Evolutionary conservation across 2,888 invertebrate genomes (phyloP).

Genomic region (Steromphala cineraria): DNA sequence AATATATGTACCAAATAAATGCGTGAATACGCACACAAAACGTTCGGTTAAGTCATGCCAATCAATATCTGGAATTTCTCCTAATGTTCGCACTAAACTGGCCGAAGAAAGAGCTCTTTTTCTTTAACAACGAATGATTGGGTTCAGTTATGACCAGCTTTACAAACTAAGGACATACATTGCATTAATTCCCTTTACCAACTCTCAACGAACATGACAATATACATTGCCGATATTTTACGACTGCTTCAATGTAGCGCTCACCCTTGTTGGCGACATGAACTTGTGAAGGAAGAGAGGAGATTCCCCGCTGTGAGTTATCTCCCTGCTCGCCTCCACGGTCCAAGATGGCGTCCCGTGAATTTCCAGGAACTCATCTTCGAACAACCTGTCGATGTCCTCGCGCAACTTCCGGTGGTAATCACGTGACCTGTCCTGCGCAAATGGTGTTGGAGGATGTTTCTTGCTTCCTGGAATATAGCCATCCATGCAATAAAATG

Average conservation of each 20-base stretch:
- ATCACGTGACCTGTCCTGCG: constrained; percentile 43
- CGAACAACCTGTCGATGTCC: constrained; percentile 51
- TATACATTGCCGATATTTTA: too few species aligned
- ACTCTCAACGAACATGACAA: too few species aligned
- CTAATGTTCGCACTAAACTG: too few species aligned
- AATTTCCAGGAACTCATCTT: constrained; percentile 48
- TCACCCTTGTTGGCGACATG: constrained; percentile 59
- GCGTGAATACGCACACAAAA: too few species aligned
- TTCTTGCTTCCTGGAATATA: constrained; percentile 37
- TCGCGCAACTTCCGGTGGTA: constrained; percentile 47
- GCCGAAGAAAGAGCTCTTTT: too few species aligned
- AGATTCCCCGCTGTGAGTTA: constrained; percentile 62
- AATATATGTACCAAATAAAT: too few species aligned
- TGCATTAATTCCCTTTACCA: too few species aligned
- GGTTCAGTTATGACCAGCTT: too few species aligned
- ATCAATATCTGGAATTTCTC: too few species aligned
- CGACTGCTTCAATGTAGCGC: neutral
- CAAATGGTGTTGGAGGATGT: constrained; percentile 43
- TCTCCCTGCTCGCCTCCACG: constrained; percentile 50
- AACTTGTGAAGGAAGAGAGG: constrained; percentile 58
- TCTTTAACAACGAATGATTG: too few species aligned
- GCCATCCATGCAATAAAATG: neutral
- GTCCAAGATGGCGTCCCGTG: constrained; percentile 63
- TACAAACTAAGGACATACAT: too few species aligned
- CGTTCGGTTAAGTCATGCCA: too few species aligned